These are phyloP conservation scores for Anthoscopus minutus DNA, from an alignment of 2,113 vertebrate genomes.

Conservation along the genomic window DNA sequence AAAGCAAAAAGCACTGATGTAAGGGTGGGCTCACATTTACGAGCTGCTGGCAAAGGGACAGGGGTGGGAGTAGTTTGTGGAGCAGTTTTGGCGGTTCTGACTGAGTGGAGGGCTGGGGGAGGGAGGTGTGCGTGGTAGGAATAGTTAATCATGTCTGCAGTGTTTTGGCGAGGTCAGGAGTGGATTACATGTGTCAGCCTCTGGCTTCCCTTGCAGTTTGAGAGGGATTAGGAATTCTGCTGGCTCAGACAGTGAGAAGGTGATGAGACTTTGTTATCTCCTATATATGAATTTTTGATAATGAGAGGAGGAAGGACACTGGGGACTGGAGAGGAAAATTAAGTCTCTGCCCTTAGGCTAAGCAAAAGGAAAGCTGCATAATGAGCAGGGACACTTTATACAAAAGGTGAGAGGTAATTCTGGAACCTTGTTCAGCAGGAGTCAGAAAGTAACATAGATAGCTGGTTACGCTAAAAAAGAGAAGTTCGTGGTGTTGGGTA, in stretches of 20 bases:
- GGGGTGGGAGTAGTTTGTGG: neutral
- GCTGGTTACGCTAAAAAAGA: neutral
- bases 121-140: neutral
- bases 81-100: neutral
- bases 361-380: neutral
- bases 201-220: neutral
- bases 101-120: neutral
- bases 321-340: neutral
- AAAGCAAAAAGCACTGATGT: neutral
- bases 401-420: neutral
- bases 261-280: neutral
- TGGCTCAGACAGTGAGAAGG: neutral
- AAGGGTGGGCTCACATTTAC: neutral
- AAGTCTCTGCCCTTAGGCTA: neutral
- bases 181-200: neutral
- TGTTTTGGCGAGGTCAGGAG: neutral
- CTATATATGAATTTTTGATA: rapidly evolving
- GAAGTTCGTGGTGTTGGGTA: neutral
- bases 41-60: neutral
- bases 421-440: neutral
- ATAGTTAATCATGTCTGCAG: neutral
- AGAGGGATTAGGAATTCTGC: neutral
- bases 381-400: neutral
- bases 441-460: neutral
- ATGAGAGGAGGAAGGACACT: neutral